Evolutionary conservation across 2,797 vertebrate species (phyloP).

Genomic region (Prionace glauca): DNA sequence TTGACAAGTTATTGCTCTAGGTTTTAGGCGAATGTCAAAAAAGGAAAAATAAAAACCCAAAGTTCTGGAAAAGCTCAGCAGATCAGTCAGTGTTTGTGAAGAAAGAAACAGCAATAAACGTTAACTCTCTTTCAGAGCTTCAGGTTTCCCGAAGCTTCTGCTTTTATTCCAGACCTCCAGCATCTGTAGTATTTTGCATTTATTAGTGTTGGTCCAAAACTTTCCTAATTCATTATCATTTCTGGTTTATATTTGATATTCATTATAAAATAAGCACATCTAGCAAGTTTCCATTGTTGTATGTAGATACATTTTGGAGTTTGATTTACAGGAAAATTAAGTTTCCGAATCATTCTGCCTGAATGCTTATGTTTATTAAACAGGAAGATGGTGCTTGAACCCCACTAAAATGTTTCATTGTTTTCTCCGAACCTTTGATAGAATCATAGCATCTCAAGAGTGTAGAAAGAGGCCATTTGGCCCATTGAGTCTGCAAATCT

Average conservation of each 20-base stretch:
- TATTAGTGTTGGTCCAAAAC: neutral
- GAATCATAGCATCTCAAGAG: no score
- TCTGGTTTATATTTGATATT: neutral
- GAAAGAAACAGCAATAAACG: no score
- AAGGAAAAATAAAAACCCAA: neutral
- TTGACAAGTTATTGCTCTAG: neutral
- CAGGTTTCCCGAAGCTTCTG: no score
- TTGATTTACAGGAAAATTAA: neutral
- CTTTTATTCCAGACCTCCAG: no score
- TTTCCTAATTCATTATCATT: neutral
- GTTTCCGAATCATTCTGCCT: neutral
- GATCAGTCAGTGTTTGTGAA: no score
- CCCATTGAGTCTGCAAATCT: no score
- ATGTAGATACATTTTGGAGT: neutral
- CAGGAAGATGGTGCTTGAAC: neutral
- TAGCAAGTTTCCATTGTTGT: neutral
- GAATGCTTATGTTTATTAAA: neutral
- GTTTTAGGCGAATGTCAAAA: neutral
- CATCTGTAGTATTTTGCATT: no score
- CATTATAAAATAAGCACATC: neutral
- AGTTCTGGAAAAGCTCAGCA: no score
- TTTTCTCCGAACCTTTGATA: neutral
- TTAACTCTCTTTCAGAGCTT: no score
- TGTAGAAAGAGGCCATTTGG: no score
- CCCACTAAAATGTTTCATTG: no score